Base-by-base conservation (phyloP, 53 echinoderm and acorn worm species). In the Crossaster papposus region DNA sequence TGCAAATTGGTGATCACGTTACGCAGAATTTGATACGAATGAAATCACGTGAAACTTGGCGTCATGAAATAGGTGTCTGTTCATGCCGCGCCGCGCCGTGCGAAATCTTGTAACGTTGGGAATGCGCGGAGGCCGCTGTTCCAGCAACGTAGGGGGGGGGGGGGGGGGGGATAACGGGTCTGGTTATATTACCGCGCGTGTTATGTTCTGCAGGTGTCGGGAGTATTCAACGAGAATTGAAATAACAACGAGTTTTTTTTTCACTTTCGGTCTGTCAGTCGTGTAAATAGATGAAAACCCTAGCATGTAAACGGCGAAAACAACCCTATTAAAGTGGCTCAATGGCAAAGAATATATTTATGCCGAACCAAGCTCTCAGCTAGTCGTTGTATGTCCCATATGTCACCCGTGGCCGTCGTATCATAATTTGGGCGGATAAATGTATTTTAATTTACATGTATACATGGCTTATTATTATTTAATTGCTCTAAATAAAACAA, bases 41-140 rank as follows among this genome's bases (percentile, higher is more conserved):
- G 12, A 20, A 30, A 28, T 79, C 52, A 58, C 33, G 23, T 58
- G 34, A 34, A 30, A 62, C 58, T 81, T 31, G 81, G 34, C 44
- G 4, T 37, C 83, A 83, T 83, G 83, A 65, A 83, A 83, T 83
- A 83, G 83, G 70, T 70, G 83, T 65, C 83, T 83, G 83, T 8
- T 44, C 68, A 3, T 58, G 44, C 44, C 44, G 5, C 44, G 71
- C 29, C 32, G 30, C 33, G 36, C 23, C 28, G 26, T 24, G 24
- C 17, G 22, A 20, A 44, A 44, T 44, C 44, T 44, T 44, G n/a
- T 6, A 70, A 29, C 24, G 52, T 83, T n/a, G 23, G 65, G 83
- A 58, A 81, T 83, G 83, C 65, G 70, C 9, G 44, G 70, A 70
- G 38, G 34, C 70, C 33, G 83, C 68, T 5, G 24, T 30, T 4